phyloP scores from a whole-genome alignment of 1,140 invertebrate species.

The Cecropterus lyciades region DNA sequence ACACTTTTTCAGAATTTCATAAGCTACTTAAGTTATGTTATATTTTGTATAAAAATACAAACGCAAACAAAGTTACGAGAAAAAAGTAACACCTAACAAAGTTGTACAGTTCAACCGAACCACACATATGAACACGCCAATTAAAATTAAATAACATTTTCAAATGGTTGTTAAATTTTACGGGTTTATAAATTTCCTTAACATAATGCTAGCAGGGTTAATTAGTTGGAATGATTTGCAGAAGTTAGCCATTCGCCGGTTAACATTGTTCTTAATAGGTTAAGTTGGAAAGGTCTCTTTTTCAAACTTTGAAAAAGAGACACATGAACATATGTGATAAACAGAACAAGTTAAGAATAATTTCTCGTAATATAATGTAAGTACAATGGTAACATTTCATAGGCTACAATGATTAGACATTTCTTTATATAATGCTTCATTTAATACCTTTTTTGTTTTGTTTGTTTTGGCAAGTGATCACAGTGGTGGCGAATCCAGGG shows the following conservation, averaged over 20 bases:
- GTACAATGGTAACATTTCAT: too few species aligned
- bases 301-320: too few species aligned
- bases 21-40: too few species aligned
- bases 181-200: constrained; percentile 33
- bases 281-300: constrained; percentile 63
- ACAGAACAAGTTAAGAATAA: neutral
- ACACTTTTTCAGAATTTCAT: too few species aligned
- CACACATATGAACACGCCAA: constrained; percentile 11
- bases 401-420: too few species aligned
- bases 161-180: constrained; percentile 30
- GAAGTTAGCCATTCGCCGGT: constrained; percentile 39
- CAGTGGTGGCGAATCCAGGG: too few species aligned
- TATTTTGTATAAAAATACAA: too few species aligned
- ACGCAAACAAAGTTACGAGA: too few species aligned
- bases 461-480: too few species aligned
- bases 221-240: constrained; percentile 68
- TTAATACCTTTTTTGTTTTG: too few species aligned
- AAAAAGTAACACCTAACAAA: neutral
- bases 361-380: neutral
- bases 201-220: constrained; percentile 46
- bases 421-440: too few species aligned
- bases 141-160: constrained; percentile 33
- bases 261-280: constrained; percentile 60
- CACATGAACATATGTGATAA: constrained; percentile 8
- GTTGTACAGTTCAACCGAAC: neutral